Base-by-base conservation (phyloP, 92 coral and sea anemone species). In the Parazoanthus atlanticus region DNA sequence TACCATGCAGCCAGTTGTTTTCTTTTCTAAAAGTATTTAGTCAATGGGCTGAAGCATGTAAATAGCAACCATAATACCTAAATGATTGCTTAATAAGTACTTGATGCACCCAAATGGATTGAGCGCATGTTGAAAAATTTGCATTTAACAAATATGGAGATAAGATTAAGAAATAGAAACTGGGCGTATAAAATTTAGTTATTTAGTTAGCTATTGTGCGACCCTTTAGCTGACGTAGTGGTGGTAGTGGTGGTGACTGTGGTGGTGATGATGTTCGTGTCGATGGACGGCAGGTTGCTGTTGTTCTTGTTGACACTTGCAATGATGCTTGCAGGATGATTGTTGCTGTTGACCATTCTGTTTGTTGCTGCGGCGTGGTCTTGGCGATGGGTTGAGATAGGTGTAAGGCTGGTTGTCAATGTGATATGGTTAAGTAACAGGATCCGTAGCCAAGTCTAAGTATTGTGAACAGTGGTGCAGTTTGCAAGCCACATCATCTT, bases 231-330 rank as follows among this genome's bases (percentile, higher is more conserved):
- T 91, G 66, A 90, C 94, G 67, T 97, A 94, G 84, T 97, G 99
- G 90, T 97, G 98, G 79, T 97, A 97, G 85, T 96, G 99, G 79
- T 96, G 99, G 54, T 97, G 99, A 33, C 85, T 94, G 89, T 97
- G 98, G 76, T 95, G 96, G 75, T 96, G 99, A 26, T 93, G 95
- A 66, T 97, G 99, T 36, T 94, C 96, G 76, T 95, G 95, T 36
- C 95, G 94, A 76, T 94, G 96, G 29, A 95, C 92, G 32, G 90
- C 80, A 43, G 95, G 91, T 58, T 77, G 77, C 61, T 87, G 90
- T 21, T 92, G 89, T 67, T 90, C 89, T 74, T 91, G 93, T 12
- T 93, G 91, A 70, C 93, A 93, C 12, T 82, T 79, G 79, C 86
- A 84, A 41, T 88, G 93, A 38, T 96, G 96, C 80, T 90, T 95